phyloP scores from a whole-genome alignment of 2,113 vertebrate genomes.

The Pelvicachromis taeniatus region DNA sequence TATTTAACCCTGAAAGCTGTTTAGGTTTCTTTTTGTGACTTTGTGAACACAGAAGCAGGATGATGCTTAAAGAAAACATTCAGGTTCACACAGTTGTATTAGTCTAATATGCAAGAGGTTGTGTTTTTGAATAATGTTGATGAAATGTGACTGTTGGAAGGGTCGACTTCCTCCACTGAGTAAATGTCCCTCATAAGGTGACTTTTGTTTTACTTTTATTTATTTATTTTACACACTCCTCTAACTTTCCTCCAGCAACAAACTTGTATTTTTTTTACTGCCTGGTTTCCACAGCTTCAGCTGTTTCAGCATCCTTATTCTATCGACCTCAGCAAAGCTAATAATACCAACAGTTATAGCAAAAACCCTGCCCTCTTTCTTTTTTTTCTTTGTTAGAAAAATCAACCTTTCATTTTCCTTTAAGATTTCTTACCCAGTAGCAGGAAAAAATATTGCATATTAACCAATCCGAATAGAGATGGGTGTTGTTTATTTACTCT shows the following conservation, averaged over 20 bases:
- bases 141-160: not conserved
- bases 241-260: not conserved
- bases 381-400: not conserved
- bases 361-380: not conserved
- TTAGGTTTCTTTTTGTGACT: not conserved
- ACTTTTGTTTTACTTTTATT: not conserved
- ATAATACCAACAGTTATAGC: not conserved
- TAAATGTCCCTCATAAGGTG: not conserved
- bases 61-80: not conserved
- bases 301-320: not conserved
- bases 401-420: not conserved
- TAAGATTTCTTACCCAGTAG: not conserved
- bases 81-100: not conserved
- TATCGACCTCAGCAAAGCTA: not conserved
- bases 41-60: not conserved
- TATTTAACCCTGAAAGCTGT: not conserved
- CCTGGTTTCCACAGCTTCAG: not conserved
- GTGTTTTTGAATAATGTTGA: not conserved
- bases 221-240: not conserved
- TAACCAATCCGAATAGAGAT: not conserved
- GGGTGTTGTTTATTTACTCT: too few relatives aligned
- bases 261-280: not conserved
- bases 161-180: not conserved
- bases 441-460: not conserved
- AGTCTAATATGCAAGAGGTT: too few relatives aligned